Conservation (phyloP, 2,888 invertebrate genomes). For the Pachliopta kotzebuea region DNA sequence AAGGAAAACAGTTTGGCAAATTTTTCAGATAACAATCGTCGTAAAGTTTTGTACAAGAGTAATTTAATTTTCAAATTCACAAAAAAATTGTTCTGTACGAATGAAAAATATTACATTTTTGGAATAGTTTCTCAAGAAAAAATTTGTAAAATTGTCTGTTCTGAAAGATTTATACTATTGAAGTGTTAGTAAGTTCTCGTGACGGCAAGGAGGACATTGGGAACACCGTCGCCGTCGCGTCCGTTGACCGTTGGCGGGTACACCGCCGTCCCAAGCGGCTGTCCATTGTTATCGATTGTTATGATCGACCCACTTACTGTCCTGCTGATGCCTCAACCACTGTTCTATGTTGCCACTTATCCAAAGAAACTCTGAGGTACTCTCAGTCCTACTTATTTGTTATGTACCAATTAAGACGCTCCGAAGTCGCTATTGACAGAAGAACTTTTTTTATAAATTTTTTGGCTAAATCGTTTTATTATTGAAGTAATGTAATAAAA, state of each 20-base stretch:
- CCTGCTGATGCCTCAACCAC: constrained; percentile 31
- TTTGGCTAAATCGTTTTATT: too few relatives aligned
- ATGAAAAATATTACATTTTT: too few relatives aligned
- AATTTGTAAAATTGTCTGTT: not conserved
- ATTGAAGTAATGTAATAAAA: too few relatives aligned
- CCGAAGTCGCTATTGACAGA: too few relatives aligned
- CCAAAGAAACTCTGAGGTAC: not conserved
- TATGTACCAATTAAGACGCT: too few relatives aligned
- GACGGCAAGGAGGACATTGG: constrained; percentile 33
- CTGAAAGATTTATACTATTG: not conserved
- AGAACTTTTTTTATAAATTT: too few relatives aligned
- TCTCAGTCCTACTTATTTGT: not conserved
- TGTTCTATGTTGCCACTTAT: not conserved
- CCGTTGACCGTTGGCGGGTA: constrained; percentile 53
- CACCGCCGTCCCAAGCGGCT: constrained; percentile 49
- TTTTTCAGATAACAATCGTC: too few relatives aligned
- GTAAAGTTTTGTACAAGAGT: too few relatives aligned
- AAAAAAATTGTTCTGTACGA: too few relatives aligned
- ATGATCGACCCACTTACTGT: constrained; percentile 66
- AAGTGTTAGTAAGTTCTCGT: constrained; percentile 30
- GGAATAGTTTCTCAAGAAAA: too few relatives aligned
- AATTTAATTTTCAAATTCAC: too few relatives aligned
- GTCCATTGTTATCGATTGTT: constrained; percentile 68
- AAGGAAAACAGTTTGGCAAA: too few relatives aligned
- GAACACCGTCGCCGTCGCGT: constrained; percentile 30